Conservation (phyloP, 1,140 invertebrate species). For the Drosophila jambulina region DNA sequence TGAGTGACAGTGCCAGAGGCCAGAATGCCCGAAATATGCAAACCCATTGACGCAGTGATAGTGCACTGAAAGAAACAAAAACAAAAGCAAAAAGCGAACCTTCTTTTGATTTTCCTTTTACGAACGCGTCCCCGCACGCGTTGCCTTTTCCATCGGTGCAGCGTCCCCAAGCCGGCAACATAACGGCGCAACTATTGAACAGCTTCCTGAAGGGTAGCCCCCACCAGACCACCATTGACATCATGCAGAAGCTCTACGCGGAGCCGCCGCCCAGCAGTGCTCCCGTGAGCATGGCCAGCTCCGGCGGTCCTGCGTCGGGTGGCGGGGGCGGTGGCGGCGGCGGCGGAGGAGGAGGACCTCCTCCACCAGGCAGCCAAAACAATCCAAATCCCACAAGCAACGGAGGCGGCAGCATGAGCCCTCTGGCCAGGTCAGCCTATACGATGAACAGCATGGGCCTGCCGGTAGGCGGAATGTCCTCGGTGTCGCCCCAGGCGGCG, state of each 20-base stretch:
- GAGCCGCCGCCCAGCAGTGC: constrained; percentile 85
- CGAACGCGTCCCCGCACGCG: constrained; percentile 53
- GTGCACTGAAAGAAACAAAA: constrained; percentile 60
- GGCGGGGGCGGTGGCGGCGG: constrained; percentile 60
- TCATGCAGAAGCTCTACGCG: constrained; percentile 86
- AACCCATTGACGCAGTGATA: constrained; percentile 60
- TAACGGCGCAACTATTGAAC: constrained; percentile 84
- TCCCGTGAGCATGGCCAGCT: constrained; percentile 81
- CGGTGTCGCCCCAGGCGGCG: constrained; percentile 88
- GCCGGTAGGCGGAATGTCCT: constrained; percentile 89
- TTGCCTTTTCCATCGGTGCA: constrained; percentile 47
- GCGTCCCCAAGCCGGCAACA: constrained; percentile 80
- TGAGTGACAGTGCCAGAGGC: constrained; percentile 42
- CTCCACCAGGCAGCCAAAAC: constrained; percentile 45
- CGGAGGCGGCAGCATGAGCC: constrained; percentile 86
- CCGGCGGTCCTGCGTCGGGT: constrained; percentile 59
- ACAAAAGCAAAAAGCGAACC: constrained; percentile 10
- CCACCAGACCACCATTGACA: constrained; percentile 85
- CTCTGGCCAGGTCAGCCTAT: constrained; percentile 89
- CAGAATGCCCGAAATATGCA: constrained; percentile 61
- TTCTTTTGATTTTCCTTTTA: constrained; percentile 40
- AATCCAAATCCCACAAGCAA: constrained; percentile 73
- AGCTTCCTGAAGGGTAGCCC: constrained; percentile 84
- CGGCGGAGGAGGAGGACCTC: constrained; percentile 52
- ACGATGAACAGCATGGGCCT: constrained; percentile 92